Percentiles rank a stretch among this genome's conserved stretches.
Conservation (phyloP, 2,888 invertebrate species). For the Epicampocera succincta region DNA sequence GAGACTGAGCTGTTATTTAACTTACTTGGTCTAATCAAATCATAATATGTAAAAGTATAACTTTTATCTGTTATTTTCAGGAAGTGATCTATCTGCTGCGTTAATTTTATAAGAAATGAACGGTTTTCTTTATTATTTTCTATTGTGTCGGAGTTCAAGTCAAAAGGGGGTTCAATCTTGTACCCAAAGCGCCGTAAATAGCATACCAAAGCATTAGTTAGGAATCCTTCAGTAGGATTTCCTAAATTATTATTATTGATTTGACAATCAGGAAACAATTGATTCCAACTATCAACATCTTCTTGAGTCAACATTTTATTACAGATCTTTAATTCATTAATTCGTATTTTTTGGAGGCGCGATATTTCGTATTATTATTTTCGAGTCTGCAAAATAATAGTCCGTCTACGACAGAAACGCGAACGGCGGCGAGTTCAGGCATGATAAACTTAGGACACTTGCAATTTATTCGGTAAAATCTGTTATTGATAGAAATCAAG, state of each 20-base stretch:
- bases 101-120: slow-evolving; percentile 74
- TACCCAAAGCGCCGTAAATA: slow-evolving; percentile 77
- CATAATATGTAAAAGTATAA: slow-evolving; percentile 75
- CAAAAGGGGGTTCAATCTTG: slow-evolving; percentile 73
- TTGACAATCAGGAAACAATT: slow-evolving; percentile 76
- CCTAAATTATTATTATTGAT: slow-evolving; percentile 74
- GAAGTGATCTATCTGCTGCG: slow-evolving; percentile 77
- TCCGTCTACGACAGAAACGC: no score
- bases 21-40: slow-evolving; percentile 77
- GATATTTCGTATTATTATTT: no score
- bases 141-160: slow-evolving; percentile 54
- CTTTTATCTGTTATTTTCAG: slow-evolving; percentile 77
- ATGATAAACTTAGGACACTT: no score
- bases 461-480: no score
- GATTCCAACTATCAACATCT: slow-evolving; percentile 75
- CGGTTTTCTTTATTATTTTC: slow-evolving; percentile 74
- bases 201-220: slow-evolving; percentile 74
- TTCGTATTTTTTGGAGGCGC: no score
- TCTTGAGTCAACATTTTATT: slow-evolving; percentile 71
- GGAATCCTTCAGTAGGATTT: slow-evolving; percentile 75
- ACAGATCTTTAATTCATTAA: neutral
- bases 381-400: no score
- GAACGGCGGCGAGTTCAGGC: no score
- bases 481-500: no score
- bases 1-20: neutral